These are phyloP conservation scores for Platichthys stellatus DNA, from an alignment of 2,113 vertebrate genomes.

Conservation along the genomic window DNA sequence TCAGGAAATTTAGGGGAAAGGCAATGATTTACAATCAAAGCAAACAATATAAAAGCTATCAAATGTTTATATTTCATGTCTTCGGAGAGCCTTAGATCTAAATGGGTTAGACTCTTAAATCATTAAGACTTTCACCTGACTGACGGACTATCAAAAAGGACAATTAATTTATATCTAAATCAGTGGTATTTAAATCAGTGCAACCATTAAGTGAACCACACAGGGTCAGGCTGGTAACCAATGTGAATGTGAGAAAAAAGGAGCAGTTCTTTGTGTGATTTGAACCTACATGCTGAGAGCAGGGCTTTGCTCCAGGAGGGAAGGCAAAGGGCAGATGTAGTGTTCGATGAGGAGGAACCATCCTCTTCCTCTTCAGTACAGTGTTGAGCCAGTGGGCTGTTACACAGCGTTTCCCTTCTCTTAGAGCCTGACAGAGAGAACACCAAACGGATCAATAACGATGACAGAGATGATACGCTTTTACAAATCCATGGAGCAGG, in stretches of 20 bases:
- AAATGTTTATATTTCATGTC: too few species aligned
- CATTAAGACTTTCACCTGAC: too few species aligned
- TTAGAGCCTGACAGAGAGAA: conserved; percentile 82
- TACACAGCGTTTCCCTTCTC: conserved; percentile 94
- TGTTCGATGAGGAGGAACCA: conserved; percentile 93
- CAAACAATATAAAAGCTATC: too few species aligned
- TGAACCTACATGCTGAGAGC: conserved; percentile 91
- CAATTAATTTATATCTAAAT: background rate
- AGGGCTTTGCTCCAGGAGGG: conserved; percentile 94
- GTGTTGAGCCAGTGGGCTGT: conserved; percentile 97
- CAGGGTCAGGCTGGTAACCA: background rate
- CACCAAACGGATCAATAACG: background rate
- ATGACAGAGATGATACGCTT: background rate
- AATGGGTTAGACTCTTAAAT: too few species aligned
- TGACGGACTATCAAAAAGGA: too few species aligned
- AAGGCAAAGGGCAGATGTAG: conserved; percentile 96
- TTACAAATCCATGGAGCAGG: background rate
- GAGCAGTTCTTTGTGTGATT: background rate
- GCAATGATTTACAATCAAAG: too few species aligned
- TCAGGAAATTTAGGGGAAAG: too few species aligned
- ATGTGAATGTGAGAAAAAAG: background rate
- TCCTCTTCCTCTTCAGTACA: conserved; percentile 91
- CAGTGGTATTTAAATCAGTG: background rate
- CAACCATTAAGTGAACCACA: background rate
- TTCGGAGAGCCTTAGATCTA: too few species aligned